These are phyloP conservation scores for Sebastes umbrosus DNA, from an alignment of 2,797 vertebrate genomes.

Conservation along the genomic window DNA sequence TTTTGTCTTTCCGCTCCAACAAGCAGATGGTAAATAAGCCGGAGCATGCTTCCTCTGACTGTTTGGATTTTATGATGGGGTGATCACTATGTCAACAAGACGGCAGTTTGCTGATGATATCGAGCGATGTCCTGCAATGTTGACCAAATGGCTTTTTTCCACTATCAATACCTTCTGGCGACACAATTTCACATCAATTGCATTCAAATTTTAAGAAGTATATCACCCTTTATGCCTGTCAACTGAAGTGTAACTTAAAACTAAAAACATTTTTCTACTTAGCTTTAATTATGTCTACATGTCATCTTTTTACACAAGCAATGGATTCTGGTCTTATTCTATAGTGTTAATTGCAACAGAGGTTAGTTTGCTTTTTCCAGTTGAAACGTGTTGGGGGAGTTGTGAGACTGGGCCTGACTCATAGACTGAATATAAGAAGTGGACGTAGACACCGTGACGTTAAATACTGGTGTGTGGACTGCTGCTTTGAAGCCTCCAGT, in stretches of 20 bases:
- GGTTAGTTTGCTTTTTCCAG: background rate
- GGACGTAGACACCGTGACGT: no score
- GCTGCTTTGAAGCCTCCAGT: no score
- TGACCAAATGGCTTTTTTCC: background rate
- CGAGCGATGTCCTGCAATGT: background rate
- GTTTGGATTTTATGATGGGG: background rate
- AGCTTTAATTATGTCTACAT: background rate
- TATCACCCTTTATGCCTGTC: background rate
- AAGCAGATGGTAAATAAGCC: background rate
- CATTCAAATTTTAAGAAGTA: background rate
- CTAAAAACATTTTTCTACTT: background rate
- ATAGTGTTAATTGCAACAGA: background rate
- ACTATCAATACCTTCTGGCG: background rate
- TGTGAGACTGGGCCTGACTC: background rate
- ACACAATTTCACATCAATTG: background rate
- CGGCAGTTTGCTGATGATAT: background rate
- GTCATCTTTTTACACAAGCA: background rate
- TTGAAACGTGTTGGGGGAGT: background rate
- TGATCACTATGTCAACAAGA: conserved; percentile 30
- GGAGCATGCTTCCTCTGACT: background rate
- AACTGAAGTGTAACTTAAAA: background rate
- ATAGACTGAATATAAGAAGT: background rate
- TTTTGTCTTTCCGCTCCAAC: background rate
- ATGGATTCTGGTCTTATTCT: background rate
- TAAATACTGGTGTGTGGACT: no score